Conservation (phyloP, 2,888 invertebrate species). For the Erpobdella octoculata region DNA sequence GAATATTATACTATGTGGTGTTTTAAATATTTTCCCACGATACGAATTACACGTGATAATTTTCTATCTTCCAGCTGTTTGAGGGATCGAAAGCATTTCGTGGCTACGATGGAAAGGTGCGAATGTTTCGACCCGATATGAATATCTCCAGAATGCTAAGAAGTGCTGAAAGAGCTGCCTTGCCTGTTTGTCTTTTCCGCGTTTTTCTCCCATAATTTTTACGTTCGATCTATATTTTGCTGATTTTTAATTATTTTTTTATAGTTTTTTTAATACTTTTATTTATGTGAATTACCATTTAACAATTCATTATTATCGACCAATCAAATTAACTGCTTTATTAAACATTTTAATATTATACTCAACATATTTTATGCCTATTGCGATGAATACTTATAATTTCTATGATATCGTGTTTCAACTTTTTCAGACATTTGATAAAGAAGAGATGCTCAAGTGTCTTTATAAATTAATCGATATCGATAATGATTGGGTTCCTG, state of each 20-base stretch:
- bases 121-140: constrained; percentile 86
- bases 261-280: background rate
- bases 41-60: background rate
- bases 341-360: too few relatives aligned
- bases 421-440: constrained; percentile 74
- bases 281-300: background rate
- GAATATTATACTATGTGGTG: background rate
- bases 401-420: too few relatives aligned
- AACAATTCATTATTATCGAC: too few relatives aligned
- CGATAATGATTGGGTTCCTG: constrained; percentile 96
- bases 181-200: constrained; percentile 60
- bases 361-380: too few relatives aligned
- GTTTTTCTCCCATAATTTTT: background rate
- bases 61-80: constrained; percentile 67
- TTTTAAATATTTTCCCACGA: background rate
- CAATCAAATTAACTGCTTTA: too few relatives aligned
- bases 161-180: constrained; percentile 72
- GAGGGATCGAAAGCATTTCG: constrained; percentile 97
- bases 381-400: too few relatives aligned
- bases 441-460: constrained; percentile 74
- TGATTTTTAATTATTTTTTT: background rate
- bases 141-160: constrained; percentile 88
- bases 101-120: constrained; percentile 80
- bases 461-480: constrained; percentile 75
- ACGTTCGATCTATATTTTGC: background rate